Conservation (phyloP, 2,113 vertebrate species). For the Aspidoscelis tigris region DNA sequence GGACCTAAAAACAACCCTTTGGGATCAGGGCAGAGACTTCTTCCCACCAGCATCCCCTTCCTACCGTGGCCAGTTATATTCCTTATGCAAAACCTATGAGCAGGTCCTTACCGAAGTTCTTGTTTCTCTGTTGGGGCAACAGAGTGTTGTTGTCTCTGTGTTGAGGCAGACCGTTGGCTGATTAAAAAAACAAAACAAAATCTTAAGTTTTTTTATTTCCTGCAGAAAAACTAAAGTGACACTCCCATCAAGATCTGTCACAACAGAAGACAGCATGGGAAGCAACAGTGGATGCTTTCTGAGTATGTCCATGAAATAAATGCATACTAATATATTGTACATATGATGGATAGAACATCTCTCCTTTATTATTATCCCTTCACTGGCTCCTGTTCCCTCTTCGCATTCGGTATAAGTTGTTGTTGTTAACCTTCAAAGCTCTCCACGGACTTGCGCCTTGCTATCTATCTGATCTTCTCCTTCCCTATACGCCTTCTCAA, state of each 20-base stretch:
- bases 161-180: conserved; percentile 34
- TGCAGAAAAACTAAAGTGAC: background rate
- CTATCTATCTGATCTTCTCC: too few relatives aligned
- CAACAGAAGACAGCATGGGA: background rate
- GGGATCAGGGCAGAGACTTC: background rate
- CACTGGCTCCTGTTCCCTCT: too few relatives aligned
- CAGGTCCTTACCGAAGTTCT: conserved; percentile 15
- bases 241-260: background rate
- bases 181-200: conserved; percentile 21
- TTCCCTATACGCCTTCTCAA: too few relatives aligned
- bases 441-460: too few relatives aligned
- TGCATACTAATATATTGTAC: background rate
- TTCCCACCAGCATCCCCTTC: background rate
- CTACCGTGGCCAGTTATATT: background rate
- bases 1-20: background rate
- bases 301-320: background rate
- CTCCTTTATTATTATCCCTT: too few relatives aligned
- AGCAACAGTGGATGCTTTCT: too few relatives aligned
- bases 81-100: background rate
- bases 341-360: too few relatives aligned
- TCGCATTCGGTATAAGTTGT: too few relatives aligned
- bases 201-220: background rate
- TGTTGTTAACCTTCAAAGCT: too few relatives aligned
- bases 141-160: background rate
- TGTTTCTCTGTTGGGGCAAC: background rate